Conservation (phyloP, 1,140 invertebrate genomes). For the Pantala flavescens region DNA sequence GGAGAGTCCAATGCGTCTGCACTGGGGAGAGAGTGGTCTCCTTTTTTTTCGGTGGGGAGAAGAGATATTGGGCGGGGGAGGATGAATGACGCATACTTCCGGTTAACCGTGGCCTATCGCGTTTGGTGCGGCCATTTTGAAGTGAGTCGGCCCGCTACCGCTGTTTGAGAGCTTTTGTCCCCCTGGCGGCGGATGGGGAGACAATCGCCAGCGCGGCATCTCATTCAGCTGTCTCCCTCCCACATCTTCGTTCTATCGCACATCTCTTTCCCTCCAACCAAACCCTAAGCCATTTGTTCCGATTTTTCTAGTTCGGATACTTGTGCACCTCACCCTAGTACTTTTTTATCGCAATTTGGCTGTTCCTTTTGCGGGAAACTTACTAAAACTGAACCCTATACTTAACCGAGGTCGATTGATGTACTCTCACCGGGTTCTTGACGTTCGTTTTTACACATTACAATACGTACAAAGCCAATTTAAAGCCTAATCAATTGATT, state of each 20-base stretch:
- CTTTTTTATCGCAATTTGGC: no score
- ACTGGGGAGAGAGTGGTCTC: no score
- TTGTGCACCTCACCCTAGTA: no score
- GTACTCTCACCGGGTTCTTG: no score
- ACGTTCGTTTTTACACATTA: no score
- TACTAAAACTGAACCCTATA: no score
- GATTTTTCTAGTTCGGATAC: no score
- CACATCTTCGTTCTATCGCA: background rate
- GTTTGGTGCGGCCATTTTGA: constrained; percentile 4
- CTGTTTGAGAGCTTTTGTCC: background rate
- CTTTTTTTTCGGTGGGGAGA: background rate
- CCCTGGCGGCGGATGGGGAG: background rate
- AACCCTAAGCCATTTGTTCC: background rate
- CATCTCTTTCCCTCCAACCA: background rate
- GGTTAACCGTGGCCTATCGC: constrained; percentile 1
- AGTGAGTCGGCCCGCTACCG: background rate
- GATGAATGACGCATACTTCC: constrained; percentile 1
- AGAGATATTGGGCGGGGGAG: background rate
- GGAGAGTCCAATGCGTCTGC: no score
- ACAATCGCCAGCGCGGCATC: background rate
- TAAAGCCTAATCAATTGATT: no score
- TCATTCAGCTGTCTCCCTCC: background rate
- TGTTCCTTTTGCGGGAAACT: no score
- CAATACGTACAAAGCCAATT: no score
- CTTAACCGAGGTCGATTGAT: no score